Evolutionary conservation across 2,797 vertebrate species (phyloP).

Genomic region (Halcyon smyrnensis): DNA sequence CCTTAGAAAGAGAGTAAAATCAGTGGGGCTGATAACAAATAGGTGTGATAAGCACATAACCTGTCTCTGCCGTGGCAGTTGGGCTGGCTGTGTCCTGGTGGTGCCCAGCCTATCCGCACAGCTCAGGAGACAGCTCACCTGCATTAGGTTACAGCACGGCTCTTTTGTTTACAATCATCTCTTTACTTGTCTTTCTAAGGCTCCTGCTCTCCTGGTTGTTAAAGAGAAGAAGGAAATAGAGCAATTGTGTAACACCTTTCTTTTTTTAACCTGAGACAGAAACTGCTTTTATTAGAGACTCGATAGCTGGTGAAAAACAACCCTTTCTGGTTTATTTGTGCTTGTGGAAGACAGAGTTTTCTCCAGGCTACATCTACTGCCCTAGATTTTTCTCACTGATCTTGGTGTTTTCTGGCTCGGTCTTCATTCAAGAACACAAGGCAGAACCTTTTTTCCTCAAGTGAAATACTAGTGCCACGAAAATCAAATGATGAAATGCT

Average conservation of each 20-base stretch:
- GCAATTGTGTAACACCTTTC: conserved; percentile 56
- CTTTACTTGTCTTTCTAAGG: background rate
- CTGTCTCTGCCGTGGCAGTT: background rate
- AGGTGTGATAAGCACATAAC: background rate
- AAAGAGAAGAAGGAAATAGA: conserved; percentile 37
- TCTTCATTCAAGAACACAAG: background rate
- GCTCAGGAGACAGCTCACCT: background rate
- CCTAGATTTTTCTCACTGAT: background rate
- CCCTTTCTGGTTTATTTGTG: background rate
- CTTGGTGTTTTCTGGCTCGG: background rate
- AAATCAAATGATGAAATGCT: background rate
- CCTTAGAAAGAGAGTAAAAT: background rate
- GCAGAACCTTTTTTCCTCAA: background rate
- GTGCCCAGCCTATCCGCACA: background rate
- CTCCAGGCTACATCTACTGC: background rate
- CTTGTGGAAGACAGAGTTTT: background rate
- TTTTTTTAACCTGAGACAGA: conserved; percentile 56
- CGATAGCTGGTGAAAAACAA: background rate
- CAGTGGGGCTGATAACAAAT: background rate
- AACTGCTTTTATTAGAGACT: conserved; percentile 16
- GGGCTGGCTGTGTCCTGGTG: background rate
- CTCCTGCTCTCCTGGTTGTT: background rate
- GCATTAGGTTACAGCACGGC: conserved; percentile 37
- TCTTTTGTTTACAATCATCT: background rate
- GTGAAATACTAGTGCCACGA: background rate